Conservation (phyloP, 2,888 invertebrate genomes). For the Drosophila pegasa region DNA sequence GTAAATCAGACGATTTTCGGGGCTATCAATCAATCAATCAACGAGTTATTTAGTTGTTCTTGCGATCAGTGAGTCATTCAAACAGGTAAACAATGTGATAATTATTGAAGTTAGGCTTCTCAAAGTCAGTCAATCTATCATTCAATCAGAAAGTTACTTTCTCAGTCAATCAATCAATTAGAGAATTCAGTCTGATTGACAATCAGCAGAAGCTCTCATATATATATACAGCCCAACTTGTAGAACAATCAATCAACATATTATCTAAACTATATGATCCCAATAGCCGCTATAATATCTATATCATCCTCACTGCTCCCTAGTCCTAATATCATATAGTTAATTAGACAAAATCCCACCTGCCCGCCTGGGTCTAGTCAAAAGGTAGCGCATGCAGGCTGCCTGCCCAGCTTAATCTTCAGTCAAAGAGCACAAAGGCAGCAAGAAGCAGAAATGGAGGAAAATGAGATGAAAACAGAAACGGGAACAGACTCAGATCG, state of each 20-base stretch:
- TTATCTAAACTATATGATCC: neutral
- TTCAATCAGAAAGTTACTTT: no score
- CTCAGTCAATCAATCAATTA: neutral
- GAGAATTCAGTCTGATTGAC: no score
- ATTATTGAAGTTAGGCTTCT: neutral
- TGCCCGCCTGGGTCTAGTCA: neutral
- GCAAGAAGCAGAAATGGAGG: neutral
- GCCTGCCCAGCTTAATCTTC: constrained; percentile 43
- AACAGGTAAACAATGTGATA: neutral
- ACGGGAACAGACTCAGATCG: constrained; percentile 39
- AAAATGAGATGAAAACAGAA: constrained; percentile 40
- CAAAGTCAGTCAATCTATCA: neutral
- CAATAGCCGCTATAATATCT: neutral
- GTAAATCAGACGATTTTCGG: no score
- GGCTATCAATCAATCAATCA: neutral
- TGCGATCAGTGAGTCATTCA: neutral
- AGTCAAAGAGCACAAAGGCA: constrained; percentile 7
- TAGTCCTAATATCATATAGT: neutral
- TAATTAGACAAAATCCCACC: constrained; percentile 10
- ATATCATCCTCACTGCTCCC: neutral
- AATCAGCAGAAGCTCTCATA: neutral
- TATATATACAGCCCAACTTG: neutral
- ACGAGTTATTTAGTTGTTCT: neutral
- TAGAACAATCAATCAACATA: neutral
- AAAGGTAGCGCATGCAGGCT: constrained; percentile 38